Conservation (phyloP, 2,113 vertebrate species). For the Notechis scutatus region DNA sequence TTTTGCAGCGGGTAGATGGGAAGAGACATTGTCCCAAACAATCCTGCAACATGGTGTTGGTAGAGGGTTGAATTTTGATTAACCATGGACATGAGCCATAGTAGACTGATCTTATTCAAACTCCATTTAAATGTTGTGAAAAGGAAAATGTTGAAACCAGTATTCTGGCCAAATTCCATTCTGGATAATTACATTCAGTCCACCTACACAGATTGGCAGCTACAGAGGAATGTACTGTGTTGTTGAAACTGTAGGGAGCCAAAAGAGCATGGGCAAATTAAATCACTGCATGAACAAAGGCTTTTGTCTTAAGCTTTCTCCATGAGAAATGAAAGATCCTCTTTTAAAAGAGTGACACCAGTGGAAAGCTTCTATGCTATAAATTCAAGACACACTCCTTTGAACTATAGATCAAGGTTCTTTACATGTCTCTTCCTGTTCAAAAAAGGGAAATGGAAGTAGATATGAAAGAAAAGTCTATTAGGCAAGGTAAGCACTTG, state of each 20-base stretch:
- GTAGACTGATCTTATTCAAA: not conserved
- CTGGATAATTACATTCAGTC: not conserved
- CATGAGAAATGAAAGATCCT: not conserved
- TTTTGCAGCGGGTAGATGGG: not conserved
- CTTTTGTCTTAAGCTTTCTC: conserved; percentile 1
- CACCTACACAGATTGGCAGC: conserved; percentile 19
- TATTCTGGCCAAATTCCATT: conserved; percentile 5
- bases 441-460: conserved; percentile 22
- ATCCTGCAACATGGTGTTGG: not conserved
- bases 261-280: not conserved
- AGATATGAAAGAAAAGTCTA: conserved; percentile 16
- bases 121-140: not conserved
- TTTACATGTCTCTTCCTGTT: conserved; percentile 31
- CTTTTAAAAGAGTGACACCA: not conserved
- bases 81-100: not conserved
- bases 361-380: not conserved
- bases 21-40: not conserved
- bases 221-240: not conserved
- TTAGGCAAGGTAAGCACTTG: conserved; percentile 9
- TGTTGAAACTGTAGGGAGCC: not conserved
- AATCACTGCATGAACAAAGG: not conserved
- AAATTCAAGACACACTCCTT: not conserved
- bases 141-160: not conserved
- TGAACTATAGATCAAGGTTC: conserved; percentile 33
- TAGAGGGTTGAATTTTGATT: not conserved